Evolutionary conservation across 2,797 vertebrate species (phyloP), one percentile per base, ranked within the genome.

Genomic region (Pyrocephalus nanus): DNA sequence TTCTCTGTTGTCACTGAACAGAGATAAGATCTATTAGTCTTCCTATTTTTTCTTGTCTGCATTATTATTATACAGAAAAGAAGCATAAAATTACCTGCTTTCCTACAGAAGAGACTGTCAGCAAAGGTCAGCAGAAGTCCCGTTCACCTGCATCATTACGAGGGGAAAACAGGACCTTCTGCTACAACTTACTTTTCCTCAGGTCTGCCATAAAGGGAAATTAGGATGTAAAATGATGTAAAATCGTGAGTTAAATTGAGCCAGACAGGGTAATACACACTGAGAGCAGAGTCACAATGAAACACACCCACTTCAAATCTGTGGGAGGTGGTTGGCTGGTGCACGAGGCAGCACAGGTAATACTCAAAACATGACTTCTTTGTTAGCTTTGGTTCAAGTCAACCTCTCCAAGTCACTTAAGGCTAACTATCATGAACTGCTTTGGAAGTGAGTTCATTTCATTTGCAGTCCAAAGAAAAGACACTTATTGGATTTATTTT

Each of bases 401-500:
- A 70, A 19, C 8, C 21, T 85, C 34, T 36, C 0, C 16, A 22
- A 77, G 30, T 32, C 50, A 83, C 15, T 50, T 65, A 58, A 12
- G n/a, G 29, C 12, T 65, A 40, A 48, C 27, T 62, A 29, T 60
- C 48, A 55, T 12, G 30, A 21, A 6, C 66, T 84, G 13, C 50
- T 62, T 77, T 69, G 51, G 40, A 72, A 58, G 45, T 9, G 47
- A 38, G 32, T 40, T 95, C 32, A 36, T 76, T 90, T 73, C 14
- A 81, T 90, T 84, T 86, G 32, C 67, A 75, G 81, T 27, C 79
- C 73, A 64, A 75, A 88, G 55, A 86, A n/a, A 47, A 92, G 76
- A 55, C n/a, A 55, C 10, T 69, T 71, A 67, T 36, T 94, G 66
- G 79, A 73, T 91, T 72, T 73, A 60, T 93, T 92, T 93, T 88